A percentile compares a stretch with the other conserved stretches of the same genome.
Evolutionary conservation across 2,888 invertebrate genomes (phyloP).

Genomic region (Xestia rhomboidea): DNA sequence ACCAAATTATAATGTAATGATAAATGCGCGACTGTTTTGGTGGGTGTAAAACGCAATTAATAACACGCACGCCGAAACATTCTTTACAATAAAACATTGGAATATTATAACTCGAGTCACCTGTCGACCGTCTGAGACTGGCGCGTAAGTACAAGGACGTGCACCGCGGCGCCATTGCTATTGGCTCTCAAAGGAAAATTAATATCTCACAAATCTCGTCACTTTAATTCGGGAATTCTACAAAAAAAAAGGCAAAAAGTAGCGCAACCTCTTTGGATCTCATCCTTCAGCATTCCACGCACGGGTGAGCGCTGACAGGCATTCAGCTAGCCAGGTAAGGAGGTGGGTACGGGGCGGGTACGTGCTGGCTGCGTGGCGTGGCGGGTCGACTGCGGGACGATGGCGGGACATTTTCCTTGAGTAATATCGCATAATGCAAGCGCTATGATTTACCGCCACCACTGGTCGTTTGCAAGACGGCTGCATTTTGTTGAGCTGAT

Average conservation of each 20-base stretch:
- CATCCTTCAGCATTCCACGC: slow-evolving; percentile 38
- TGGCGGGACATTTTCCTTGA: slow-evolving; percentile 56
- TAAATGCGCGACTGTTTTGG: background rate
- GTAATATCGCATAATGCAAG: slow-evolving; percentile 61
- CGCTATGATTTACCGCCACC: slow-evolving; percentile 65
- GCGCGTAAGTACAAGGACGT: background rate
- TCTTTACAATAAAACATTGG: background rate
- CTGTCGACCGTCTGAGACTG: background rate
- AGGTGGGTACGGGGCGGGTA: slow-evolving; percentile 23
- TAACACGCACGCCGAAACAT: background rate
- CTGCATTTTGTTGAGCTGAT: slow-evolving; percentile 50
- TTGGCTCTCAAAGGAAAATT: background rate
- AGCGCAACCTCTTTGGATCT: background rate
- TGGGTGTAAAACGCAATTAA: slow-evolving; percentile 6
- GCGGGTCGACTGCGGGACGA: slow-evolving; percentile 26
- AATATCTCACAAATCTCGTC: slow-evolving; percentile 7
- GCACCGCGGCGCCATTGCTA: background rate
- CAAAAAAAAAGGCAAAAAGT: slow-evolving; percentile 14
- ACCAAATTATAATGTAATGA: background rate
- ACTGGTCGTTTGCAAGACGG: slow-evolving; percentile 55
- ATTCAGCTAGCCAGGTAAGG: slow-evolving; percentile 46
- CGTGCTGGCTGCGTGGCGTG: slow-evolving; percentile 27
- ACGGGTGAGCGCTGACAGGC: slow-evolving; percentile 38
- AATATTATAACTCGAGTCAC: background rate
- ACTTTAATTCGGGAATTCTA: slow-evolving; percentile 24